Percentiles rank a stretch among this genome's conserved stretches.
Conservation (phyloP, 35 echinoderm and acorn worm genomes). For the Lytechinus variegatus region DNA sequence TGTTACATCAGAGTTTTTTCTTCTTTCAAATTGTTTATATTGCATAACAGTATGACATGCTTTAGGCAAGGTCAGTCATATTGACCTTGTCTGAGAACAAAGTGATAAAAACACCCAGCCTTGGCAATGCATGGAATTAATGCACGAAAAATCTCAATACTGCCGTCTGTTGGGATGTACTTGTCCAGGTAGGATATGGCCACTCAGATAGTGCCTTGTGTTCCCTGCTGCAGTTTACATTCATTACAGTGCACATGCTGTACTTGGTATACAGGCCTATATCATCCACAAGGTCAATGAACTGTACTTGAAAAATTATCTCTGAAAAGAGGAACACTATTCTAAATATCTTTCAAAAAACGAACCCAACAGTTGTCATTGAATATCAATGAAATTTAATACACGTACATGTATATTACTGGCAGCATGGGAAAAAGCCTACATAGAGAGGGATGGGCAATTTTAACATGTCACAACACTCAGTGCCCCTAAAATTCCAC, state of each 20-base stretch:
- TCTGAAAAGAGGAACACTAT: neutral
- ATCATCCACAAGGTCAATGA: neutral
- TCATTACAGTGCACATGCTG: neutral
- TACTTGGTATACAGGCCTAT: neutral
- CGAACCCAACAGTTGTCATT: too few relatives aligned
- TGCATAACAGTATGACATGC: neutral
- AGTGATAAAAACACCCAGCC: neutral
- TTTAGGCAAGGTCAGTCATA: neutral
- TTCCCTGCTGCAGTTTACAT: neutral
- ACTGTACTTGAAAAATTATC: neutral
- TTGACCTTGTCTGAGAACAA: neutral
- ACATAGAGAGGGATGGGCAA: too few relatives aligned
- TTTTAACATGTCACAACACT: too few relatives aligned
- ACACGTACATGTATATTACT: too few relatives aligned
- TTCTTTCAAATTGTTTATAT: neutral
- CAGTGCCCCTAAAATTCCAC: too few relatives aligned
- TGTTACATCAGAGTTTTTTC: neutral
- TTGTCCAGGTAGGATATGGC: neutral
- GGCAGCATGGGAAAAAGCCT: too few relatives aligned
- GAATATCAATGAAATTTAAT: too few relatives aligned
- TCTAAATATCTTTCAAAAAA: neutral
- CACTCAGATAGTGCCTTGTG: neutral
- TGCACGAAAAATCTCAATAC: neutral
- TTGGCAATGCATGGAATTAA: conserved; percentile 18
- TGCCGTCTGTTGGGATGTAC: neutral